Evolutionary conservation across 1,140 invertebrate species (phyloP).

Genomic region (Pseudomyrmex gracilis): DNA sequence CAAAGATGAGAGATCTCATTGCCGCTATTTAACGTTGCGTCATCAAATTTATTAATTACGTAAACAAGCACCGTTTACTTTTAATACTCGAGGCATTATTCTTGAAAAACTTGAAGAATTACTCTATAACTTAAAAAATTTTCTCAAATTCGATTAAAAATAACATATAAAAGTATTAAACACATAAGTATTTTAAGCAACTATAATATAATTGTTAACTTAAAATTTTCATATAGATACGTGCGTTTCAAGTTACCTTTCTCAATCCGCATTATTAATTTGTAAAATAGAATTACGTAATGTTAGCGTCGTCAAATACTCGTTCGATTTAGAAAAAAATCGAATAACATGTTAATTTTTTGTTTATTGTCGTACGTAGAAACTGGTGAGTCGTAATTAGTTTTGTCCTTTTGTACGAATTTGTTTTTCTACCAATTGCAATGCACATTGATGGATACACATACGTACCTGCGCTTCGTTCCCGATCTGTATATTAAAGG

Average conservation of each 20-base stretch:
- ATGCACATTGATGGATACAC: neutral
- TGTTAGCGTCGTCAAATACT: neutral
- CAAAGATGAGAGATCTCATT: slow-evolving; percentile 66
- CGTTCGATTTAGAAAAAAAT: neutral
- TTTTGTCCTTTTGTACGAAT: neutral
- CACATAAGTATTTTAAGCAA: neutral
- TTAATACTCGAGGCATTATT: neutral
- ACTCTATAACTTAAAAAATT: neutral
- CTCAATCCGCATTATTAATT: neutral
- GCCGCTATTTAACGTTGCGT: slow-evolving; percentile 52
- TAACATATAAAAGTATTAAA: slow-evolving; percentile 2
- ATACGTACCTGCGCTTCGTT: too few relatives aligned
- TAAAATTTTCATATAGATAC: too few relatives aligned
- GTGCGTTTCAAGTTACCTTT: too few relatives aligned
- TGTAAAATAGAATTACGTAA: neutral
- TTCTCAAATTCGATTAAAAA: neutral
- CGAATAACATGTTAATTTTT: neutral
- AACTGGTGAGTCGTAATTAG: neutral
- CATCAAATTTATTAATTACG: neutral
- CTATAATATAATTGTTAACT: too few relatives aligned
- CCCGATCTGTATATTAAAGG: too few relatives aligned
- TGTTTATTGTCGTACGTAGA: neutral
- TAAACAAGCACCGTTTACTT: too few relatives aligned
- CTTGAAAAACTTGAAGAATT: neutral
- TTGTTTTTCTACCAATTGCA: neutral